Conservation (phyloP, 2,113 vertebrate species). For the Greenwoodochromis staneri region DNA sequence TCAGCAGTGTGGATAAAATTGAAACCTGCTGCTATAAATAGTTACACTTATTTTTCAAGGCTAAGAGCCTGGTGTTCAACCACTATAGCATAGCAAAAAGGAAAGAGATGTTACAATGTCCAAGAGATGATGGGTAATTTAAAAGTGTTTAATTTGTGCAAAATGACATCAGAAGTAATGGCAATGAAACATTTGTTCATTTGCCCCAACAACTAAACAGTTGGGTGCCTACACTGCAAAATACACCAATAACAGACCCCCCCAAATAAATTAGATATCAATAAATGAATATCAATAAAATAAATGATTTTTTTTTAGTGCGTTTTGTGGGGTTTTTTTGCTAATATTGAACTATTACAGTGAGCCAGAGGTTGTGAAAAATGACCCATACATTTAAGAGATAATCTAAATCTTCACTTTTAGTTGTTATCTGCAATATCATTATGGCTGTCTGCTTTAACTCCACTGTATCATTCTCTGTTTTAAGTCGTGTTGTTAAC, state of each 20-base stretch:
- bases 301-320: background rate
- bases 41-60: background rate
- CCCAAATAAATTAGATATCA: background rate
- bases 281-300: background rate
- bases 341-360: background rate
- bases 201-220: background rate
- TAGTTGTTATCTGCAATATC: background rate
- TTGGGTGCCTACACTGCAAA: background rate
- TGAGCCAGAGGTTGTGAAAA: background rate
- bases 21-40: background rate
- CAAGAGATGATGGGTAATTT: background rate
- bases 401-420: background rate
- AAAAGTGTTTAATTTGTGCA: background rate
- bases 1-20: background rate
- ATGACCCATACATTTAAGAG: background rate
- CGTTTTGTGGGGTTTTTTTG: rapidly evolving
- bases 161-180: background rate
- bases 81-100: background rate
- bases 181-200: background rate
- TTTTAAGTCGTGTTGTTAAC: background rate
- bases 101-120: background rate
- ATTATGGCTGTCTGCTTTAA: background rate
- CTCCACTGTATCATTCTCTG: background rate
- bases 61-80: background rate
- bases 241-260: background rate